phyloP scores from a whole-genome alignment of 2,113 vertebrate species.

The Bufo bufo region DNA sequence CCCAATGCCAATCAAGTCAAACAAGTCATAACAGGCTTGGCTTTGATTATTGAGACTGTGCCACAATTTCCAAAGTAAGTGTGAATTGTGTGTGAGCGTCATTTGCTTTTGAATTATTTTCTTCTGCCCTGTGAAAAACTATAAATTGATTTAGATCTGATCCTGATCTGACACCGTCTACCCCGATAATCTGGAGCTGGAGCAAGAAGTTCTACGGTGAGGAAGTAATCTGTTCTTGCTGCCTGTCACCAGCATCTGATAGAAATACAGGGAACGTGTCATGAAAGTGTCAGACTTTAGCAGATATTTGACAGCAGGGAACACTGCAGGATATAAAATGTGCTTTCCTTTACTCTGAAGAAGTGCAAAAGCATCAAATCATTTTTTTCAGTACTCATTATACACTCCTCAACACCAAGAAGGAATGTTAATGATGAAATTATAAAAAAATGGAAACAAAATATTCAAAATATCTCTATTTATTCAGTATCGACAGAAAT shows the following conservation, averaged over 20 bases:
- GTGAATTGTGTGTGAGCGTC: background rate
- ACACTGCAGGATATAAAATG: background rate
- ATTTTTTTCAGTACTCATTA: background rate
- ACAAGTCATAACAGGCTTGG: background rate
- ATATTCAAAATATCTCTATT: too few species aligned
- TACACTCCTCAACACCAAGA: too few species aligned
- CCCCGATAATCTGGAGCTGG: background rate
- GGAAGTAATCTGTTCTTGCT: background rate
- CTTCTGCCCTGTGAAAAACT: background rate
- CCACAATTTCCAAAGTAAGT: background rate
- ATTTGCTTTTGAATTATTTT: background rate
- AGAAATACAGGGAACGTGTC: background rate
- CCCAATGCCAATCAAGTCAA: background rate
- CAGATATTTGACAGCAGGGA: background rate
- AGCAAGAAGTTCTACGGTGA: background rate
- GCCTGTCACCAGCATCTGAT: background rate
- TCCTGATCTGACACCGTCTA: too few species aligned
- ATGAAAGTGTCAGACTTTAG: background rate
- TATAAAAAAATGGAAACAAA: too few species aligned
- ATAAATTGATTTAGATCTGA: background rate
- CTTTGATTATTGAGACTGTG: background rate
- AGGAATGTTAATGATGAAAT: too few species aligned
- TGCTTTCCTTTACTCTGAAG: background rate
- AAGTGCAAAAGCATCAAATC: background rate
- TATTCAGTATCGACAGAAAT: too few species aligned